Base-by-base conservation (phyloP, 2,113 vertebrate species). In the Condylura cristata region DNA sequence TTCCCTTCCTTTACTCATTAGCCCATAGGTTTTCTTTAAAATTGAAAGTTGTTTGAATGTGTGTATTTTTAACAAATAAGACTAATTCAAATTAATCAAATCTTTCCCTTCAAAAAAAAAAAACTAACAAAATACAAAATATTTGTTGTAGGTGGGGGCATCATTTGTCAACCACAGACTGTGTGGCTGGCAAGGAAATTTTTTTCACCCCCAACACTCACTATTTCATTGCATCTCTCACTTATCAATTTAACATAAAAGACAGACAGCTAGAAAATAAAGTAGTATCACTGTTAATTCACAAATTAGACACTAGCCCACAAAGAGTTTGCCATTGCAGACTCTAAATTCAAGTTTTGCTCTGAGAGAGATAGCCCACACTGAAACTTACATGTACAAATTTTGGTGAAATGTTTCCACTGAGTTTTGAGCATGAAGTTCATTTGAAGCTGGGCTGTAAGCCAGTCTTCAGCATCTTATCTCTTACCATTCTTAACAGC, bases 351-450 rank as follows among this genome's bases (percentile, higher is more conserved):
- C 65, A 53, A 83, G 34, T 78, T 94, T 91, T 95, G 26, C 66
- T 84, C 65, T 72, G 76, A 89, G 94, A 89, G 94, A 81, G 86
- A 86, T 90, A 88, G 66, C 75, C 66, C 74, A 39, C 46, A n/a
- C 66, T 87, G 83, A 86, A 96, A 96, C 89, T 92, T 82, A 85
- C 48, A 46, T 30, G n/a, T 39, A 95, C 81, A 90, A 51, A 90
- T 95, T 95, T 91, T 82, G 76, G 61, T 79, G 61, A 81, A 93
- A 46, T 79, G 63, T 96, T 95, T 95, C 92, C 60, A 53, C 68
- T 95, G 68, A 61, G 66, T 93, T 97, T 91, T 95, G 92, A 96
- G 72, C 88, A 89, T 81, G 34, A 90, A 28, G 90, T 94, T 96
- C 56, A 93, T 82, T 39, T 37, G 86, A 92, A 97, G 39, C 96